Percentiles rank a stretch among this genome's conserved stretches.
Evolutionary conservation across 2,113 vertebrate species (phyloP).

Genomic region (Genyomyrus donnyi): DNA sequence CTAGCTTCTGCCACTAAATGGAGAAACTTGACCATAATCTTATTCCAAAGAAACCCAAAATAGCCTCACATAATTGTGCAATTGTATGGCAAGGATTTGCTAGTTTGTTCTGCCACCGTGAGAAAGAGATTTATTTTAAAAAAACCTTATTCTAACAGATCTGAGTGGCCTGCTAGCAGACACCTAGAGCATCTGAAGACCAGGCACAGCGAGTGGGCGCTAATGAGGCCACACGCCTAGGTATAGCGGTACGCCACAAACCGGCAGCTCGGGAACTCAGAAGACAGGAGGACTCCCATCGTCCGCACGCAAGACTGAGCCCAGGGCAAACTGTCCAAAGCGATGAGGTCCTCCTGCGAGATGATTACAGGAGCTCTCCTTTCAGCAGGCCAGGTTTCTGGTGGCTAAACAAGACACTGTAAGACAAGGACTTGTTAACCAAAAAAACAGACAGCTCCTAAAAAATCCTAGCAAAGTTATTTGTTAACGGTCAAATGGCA

Average conservation of each 20-base stretch:
- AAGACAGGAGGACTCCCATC: neutral
- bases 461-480: neutral
- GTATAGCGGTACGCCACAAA: neutral
- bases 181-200: neutral
- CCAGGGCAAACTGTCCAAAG: neutral
- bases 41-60: neutral
- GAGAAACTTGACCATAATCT: neutral
- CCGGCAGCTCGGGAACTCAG: neutral
- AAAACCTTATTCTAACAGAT: neutral
- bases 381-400: neutral
- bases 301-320: neutral
- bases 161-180: neutral
- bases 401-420: neutral
- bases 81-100: neutral
- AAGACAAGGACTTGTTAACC: neutral
- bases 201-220: neutral
- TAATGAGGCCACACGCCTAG: neutral
- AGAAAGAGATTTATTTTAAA: neutral
- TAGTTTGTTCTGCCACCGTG: neutral
- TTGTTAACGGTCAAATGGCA: neutral
- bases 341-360: neutral
- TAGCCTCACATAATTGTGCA: neutral
- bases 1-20: neutral
- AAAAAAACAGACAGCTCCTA: neutral
- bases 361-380: neutral